A percentile compares a stretch with the other conserved stretches of the same genome.
Conservation (phyloP, 2,888 invertebrate genomes). For the Glaucopsyche alexis region DNA sequence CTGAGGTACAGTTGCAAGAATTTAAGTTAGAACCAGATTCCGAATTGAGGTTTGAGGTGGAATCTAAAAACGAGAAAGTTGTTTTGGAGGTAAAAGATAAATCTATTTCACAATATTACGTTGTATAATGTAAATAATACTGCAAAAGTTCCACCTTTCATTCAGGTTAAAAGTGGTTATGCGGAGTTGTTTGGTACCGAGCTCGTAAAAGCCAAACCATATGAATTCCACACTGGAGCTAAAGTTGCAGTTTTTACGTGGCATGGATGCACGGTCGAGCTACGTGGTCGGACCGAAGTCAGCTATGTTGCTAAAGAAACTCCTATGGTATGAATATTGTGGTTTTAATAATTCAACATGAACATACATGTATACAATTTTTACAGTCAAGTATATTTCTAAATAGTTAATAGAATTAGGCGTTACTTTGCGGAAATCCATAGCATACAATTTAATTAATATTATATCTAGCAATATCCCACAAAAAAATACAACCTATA, state of each 20-base stretch:
- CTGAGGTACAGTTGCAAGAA: slow-evolving; percentile 81
- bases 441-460: too few relatives aligned
- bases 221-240: slow-evolving; percentile 92
- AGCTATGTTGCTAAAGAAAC: slow-evolving; percentile 97
- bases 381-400: not conserved
- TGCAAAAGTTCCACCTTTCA: not conserved
- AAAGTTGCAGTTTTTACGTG: slow-evolving; percentile 98
- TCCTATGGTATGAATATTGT: slow-evolving; percentile 85
- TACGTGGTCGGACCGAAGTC: slow-evolving; percentile 94
- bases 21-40: slow-evolving; percentile 92
- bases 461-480: too few relatives aligned
- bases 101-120: not conserved
- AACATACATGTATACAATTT: not conserved
- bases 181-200: slow-evolving; percentile 99
- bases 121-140: not conserved
- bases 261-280: slow-evolving; percentile 94
- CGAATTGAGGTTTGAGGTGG: slow-evolving; percentile 97
- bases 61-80: slow-evolving; percentile 91
- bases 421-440: too few relatives aligned
- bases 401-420: too few relatives aligned
- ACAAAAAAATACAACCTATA: too few relatives aligned
- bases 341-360: not conserved
- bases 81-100: slow-evolving; percentile 82
- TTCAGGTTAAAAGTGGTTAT: slow-evolving; percentile 90
- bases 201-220: slow-evolving; percentile 93